Conservation (phyloP, 2,888 invertebrate genomes). For the Platycnemis pennipes region DNA sequence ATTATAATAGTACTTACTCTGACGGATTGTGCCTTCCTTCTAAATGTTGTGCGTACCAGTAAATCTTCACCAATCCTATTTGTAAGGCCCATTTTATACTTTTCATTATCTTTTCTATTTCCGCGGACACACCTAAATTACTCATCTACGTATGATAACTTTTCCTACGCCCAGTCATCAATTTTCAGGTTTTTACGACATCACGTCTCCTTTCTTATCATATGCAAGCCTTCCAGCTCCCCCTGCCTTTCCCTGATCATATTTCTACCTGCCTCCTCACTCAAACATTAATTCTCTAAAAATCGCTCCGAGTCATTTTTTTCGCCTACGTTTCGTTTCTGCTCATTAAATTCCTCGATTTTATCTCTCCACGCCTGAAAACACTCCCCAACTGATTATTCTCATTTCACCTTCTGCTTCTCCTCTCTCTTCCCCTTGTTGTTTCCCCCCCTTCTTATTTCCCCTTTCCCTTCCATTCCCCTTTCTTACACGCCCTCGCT, state of each 20-base stretch:
- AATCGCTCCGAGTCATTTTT: slow-evolving; percentile 6
- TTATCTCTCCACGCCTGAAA: slow-evolving; percentile 14
- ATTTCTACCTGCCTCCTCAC: slow-evolving; percentile 17
- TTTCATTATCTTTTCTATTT: background rate
- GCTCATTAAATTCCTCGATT: slow-evolving; percentile 31
- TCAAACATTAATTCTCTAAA: slow-evolving; percentile 22
- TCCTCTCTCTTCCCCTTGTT: background rate
- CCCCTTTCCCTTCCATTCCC: background rate
- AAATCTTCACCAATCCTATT: background rate
- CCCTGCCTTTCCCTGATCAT: background rate
- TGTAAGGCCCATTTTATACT: background rate
- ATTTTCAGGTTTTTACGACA: slow-evolving; percentile 4
- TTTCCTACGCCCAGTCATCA: slow-evolving; percentile 21
- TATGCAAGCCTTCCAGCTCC: slow-evolving; percentile 19
- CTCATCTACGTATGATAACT: slow-evolving; percentile 14
- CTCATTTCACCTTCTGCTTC: background rate
- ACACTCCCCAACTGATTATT: background rate
- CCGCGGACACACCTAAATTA: background rate
- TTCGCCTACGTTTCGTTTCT: slow-evolving; percentile 27
- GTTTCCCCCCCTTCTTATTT: background rate
- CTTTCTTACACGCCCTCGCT: background rate
- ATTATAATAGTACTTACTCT: no score
- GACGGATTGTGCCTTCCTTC: no score
- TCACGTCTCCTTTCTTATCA: slow-evolving; percentile 29
- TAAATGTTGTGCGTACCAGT: no score